Conservation (phyloP, 2,113 vertebrate genomes). For the Seriola aureovittata region DNA sequence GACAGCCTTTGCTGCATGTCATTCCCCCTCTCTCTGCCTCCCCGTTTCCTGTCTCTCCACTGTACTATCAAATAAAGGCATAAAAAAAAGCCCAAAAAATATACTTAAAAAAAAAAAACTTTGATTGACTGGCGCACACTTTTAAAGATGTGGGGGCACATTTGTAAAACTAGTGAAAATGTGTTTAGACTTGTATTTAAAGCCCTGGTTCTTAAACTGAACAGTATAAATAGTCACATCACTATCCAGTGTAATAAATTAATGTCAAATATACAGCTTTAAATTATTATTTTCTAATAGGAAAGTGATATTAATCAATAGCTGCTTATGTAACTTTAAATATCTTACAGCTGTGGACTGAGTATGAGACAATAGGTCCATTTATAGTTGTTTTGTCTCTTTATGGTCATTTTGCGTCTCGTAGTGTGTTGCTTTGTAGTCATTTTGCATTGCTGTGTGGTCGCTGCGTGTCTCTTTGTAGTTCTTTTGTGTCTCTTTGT, state of each 20-base stretch:
- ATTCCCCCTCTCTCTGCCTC: too few species aligned
- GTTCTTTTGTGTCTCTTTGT: not conserved
- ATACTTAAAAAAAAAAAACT: too few species aligned
- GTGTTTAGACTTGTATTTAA: not conserved
- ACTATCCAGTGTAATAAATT: not conserved
- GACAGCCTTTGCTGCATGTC: too few species aligned
- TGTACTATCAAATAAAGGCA: too few species aligned
- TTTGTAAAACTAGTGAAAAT: too few species aligned
- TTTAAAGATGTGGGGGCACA: too few species aligned
- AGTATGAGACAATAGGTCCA: not conserved
- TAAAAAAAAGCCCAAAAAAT: too few species aligned
- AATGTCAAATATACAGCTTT: too few species aligned
- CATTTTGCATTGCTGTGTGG: not conserved
- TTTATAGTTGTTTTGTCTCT: not conserved
- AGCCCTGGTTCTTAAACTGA: not conserved
- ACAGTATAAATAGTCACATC: not conserved
- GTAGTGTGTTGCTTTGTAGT: not conserved
- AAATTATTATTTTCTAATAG: not conserved
- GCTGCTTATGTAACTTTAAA: not conserved
- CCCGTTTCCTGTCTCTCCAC: too few species aligned
- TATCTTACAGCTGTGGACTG: not conserved
- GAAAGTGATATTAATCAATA: not conserved
- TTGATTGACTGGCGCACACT: not conserved
- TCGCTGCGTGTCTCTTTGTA: not conserved
- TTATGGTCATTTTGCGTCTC: not conserved